Evolutionary conservation across 1,140 invertebrate genomes (phyloP), one percentile per base, ranked within the genome.

Genomic region (Gryllus bimaculatus): DNA sequence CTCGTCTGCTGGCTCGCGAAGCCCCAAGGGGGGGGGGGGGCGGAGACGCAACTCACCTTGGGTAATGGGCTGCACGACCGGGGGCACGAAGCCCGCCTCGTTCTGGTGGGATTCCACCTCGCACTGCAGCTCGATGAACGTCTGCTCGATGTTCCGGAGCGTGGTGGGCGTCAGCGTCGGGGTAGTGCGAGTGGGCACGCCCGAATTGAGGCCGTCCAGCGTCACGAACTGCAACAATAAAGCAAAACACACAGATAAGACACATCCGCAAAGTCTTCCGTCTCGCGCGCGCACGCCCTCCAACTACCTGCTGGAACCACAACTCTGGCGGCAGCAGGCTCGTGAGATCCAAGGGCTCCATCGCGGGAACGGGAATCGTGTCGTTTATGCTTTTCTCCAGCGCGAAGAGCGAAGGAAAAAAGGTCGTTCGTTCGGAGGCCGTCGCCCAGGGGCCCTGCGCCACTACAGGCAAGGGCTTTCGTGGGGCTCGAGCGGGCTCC

Each of bases 81-180:
- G 94, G 48, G 96, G 95, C 47, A 97, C 94, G 85, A 97, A 97
- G 73, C 95, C 94, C 74, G 95, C 96, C 87, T 97, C 95, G 83
- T 92, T 93, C 82, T 93, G 90, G 86, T 93, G 92, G 81, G 89
- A 89, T 82, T 91, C 90, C 81, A 89, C 87, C 85, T 91, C 89
- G 84, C 89, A 90, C 87, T 89, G 90, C 83, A 85, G 86, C 87
- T 89, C 86, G 90, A 89, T 84, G 77, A 90, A 89, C 0, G 88
- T 87, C 86, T 97, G 94, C 85, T 98, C 95, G 84, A 98, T 95
- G 86, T 92, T 96, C 82, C 94, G 90, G 83, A 98, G 88, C 79
- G 95, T 97, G 26, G 96, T 98, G 79, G 96, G 97, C 78, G 96
- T 98, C 81, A 98, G 88, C 81, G 95, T 96, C 79, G 95, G 92